Evolutionary conservation across 2,888 invertebrate genomes (phyloP).

Genomic region (Rotaria socialis): DNA sequence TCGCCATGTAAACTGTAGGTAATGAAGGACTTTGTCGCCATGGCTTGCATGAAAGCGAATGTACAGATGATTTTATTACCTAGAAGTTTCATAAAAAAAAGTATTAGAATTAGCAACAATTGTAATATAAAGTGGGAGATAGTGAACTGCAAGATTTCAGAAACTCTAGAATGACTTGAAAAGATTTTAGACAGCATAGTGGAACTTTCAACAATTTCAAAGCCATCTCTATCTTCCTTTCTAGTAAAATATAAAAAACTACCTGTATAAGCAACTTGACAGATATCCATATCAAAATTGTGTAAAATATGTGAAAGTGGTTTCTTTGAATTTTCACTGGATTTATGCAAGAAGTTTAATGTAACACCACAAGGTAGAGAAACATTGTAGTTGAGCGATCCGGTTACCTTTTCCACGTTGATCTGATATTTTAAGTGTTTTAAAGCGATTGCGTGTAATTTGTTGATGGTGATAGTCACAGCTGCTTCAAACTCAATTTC

Average conservation of each 20-base stretch:
- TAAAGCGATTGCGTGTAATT: background rate
- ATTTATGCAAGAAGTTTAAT: background rate
- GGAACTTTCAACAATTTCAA: too few species aligned
- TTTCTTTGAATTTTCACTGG: background rate
- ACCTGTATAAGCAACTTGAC: background rate
- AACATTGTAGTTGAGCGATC: background rate
- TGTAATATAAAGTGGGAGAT: too few species aligned
- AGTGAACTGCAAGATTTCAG: too few species aligned
- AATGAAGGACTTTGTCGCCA: background rate
- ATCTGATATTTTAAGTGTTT: background rate
- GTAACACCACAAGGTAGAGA: background rate
- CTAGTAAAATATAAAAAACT: background rate
- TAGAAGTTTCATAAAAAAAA: too few species aligned
- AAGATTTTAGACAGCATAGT: too few species aligned
- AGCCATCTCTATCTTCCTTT: too few species aligned
- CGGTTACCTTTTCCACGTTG: background rate
- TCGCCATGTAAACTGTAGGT: background rate
- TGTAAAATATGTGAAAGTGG: background rate
- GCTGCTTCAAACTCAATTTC: background rate
- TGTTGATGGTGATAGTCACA: background rate
- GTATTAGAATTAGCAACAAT: too few species aligned
- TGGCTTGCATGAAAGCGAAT: background rate
- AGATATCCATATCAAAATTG: conserved; percentile 16
- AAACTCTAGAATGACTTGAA: too few species aligned
- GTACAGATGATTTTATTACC: background rate